These are phyloP conservation scores for Tamias sibiricus DNA, from an alignment of 2,113 vertebrate species.

Conservation along the genomic window DNA sequence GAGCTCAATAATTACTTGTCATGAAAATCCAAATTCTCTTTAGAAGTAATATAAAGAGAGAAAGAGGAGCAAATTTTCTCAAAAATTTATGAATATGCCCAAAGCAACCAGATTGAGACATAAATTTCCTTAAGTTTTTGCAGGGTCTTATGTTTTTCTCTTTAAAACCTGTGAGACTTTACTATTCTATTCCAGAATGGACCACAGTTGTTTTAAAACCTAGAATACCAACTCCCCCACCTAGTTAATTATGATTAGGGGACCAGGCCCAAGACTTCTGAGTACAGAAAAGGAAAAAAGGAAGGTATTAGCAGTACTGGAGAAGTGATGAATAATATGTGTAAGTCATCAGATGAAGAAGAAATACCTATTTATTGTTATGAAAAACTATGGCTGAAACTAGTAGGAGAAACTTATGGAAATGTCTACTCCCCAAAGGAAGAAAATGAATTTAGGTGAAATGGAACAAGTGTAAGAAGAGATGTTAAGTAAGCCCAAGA, in stretches of 20 bases:
- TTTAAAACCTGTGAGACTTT: constrained; percentile 38
- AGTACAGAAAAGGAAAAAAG: not conserved
- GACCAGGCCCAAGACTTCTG: not conserved
- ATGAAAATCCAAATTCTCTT: not conserved
- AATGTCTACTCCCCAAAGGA: not conserved
- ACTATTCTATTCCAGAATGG: not conserved
- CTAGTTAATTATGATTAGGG: not conserved
- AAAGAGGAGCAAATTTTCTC: not conserved
- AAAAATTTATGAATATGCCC: not conserved
- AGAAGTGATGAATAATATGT: not conserved
- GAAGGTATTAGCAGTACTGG: not conserved
- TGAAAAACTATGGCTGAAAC: not conserved
- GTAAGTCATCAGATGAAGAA: not conserved
- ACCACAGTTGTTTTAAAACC: constrained; percentile 1
- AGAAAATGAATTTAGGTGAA: not conserved
- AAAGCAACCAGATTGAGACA: constrained; percentile 37
- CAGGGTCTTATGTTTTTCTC: not conserved
- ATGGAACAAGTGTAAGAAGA: constrained; percentile 31
- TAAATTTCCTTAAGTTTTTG: constrained; percentile 10
- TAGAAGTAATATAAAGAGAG: constrained; percentile 7
- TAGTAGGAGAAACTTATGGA: not conserved
- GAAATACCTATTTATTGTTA: not conserved
- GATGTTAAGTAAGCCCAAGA: constrained; percentile 21
- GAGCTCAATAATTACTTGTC: not conserved
- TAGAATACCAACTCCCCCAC: not conserved